Base-by-base conservation (phyloP, 2,888 invertebrate genomes). In the Tetanocera ferruginea region DNA sequence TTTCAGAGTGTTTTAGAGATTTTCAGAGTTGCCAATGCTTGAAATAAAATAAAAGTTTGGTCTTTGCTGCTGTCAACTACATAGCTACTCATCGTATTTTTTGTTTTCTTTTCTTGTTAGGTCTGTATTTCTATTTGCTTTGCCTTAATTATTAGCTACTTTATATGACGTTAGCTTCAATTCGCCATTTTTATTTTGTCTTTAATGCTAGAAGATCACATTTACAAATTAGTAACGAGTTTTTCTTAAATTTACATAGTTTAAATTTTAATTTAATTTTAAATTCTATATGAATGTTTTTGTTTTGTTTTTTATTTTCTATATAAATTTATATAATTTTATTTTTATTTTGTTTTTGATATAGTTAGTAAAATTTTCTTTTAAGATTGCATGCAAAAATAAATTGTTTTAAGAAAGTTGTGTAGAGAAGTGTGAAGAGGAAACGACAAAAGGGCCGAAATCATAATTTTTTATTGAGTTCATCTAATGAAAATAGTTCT, bases 141-240 rank as follows among this genome's bases (percentile, higher is more conserved):
- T 60, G 28, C 60, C 60, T 60, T 8, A 60, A 28, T 28, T 60
- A 60, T 28, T 6, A 57, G 25, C 25, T 6, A n/a, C 17, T 52
- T 52, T n/a, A 23, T 55, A 55, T 23, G 55, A 37, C 31, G 23
- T 23, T n/a, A 57, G 55, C 52, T 55, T 55, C 34, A 57, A 71
- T 55, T 55, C 34, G 71, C 57, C 34, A 34, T 19, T 37, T 25
- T 51, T 19, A 1, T n/a, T 57, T 57, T 72, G 11, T 37, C n/a
- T 66, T 37, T 66, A 52, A 73, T 66, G 49, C 73, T 73, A 77
- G 17, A 67, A 66, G 73, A 77, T 77, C 77, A 73, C 77, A 77
- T 77, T 73, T 55, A 77, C 52, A 77, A 57, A 71, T 62, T 74
- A 55, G 69, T 62, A 76, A 77, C 77, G 66, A 67, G 66, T 66